Evolutionary conservation across 1,140 invertebrate species (phyloP).

Genomic region (Bombus confusus): DNA sequence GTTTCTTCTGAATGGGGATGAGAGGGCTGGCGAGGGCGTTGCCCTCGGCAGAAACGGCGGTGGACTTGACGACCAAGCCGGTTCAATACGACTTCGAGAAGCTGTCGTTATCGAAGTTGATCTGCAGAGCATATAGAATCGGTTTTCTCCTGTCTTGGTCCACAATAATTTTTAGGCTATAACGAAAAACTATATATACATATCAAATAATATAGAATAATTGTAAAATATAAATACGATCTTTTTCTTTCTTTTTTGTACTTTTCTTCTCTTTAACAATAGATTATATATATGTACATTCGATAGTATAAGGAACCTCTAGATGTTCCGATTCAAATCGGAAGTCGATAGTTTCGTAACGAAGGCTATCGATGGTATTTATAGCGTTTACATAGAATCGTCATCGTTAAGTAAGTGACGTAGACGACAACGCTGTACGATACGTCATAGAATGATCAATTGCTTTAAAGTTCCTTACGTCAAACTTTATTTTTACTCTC

Average conservation of each 20-base stretch:
- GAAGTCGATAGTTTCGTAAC: constrained; percentile 32
- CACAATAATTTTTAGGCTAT: not conserved
- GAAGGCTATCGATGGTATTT: constrained; percentile 24
- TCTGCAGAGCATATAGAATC: constrained; percentile 6
- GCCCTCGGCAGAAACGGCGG: constrained; percentile 61
- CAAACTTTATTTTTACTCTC: constrained; percentile 60
- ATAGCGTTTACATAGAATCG: constrained; percentile 18
- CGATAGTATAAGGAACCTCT: not conserved
- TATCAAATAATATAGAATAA: not conserved
- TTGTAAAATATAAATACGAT: not conserved
- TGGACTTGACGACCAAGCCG: constrained; percentile 63
- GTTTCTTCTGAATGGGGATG: constrained; percentile 64
- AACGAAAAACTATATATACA: not conserved
- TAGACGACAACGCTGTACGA: not conserved
- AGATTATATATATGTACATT: not conserved
- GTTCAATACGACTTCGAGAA: constrained; percentile 62
- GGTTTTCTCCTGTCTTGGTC: not conserved
- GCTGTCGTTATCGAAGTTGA: constrained; percentile 45
- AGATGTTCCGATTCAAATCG: constrained; percentile 23
- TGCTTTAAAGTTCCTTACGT: constrained; percentile 36
- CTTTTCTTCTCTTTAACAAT: not conserved
- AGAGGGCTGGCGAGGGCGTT: constrained; percentile 66
- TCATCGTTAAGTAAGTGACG: constrained; percentile 25
- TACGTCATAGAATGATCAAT: constrained; percentile 46
- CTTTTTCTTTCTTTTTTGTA: not conserved